Evolutionary conservation across 2,113 vertebrate genomes (phyloP), one percentile per base, ranked within the genome.

Genomic region (Lates calcarifer): DNA sequence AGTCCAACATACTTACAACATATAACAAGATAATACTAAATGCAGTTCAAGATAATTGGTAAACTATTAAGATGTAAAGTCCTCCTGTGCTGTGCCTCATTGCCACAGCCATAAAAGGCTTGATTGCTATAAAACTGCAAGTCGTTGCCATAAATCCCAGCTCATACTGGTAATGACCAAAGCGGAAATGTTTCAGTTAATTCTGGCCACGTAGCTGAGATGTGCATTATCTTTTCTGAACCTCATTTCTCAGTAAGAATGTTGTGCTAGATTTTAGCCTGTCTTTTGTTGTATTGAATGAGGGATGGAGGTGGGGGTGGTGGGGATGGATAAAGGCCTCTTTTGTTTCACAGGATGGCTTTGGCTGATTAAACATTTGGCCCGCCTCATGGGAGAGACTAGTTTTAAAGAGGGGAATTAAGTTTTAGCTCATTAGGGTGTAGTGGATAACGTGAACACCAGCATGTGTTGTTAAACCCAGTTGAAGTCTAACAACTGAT

Each of bases 61-160:
- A 60, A 95, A 81, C 83, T 49, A 92, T 92, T 90, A 89, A 70
- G 87, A 89, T 55, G 67, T 72, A 92, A 94, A 95, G 81, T 91
- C 91, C 90, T 87, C 41, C 14, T 43, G 10, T 35, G 65, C 64
- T 66, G 45, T 31, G 74, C 57, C 4, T 24, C 62, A 29, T 75
- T 85, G 74, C 77, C 58, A 74, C n/a, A 70, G 62, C 62, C 0
- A 91, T 94, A 92, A 90, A 93, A 89, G 26, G 63, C 63, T 39
- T 64, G 51, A 93, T 87, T 79, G 64, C 76, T 51, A 56, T 77
- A 62, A 82, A 62, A 60, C 22, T 73, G 74, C 24, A 73, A 75
- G 68, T 68, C 22, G 33, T 69, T 68, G 63, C 87, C 80, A 91
- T 83, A 84, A 91, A 90, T 45, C 29, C 29, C 20, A 41, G 8